Base-by-base conservation (phyloP, 2,113 vertebrate species). In the Rafetus swinhoei region DNA sequence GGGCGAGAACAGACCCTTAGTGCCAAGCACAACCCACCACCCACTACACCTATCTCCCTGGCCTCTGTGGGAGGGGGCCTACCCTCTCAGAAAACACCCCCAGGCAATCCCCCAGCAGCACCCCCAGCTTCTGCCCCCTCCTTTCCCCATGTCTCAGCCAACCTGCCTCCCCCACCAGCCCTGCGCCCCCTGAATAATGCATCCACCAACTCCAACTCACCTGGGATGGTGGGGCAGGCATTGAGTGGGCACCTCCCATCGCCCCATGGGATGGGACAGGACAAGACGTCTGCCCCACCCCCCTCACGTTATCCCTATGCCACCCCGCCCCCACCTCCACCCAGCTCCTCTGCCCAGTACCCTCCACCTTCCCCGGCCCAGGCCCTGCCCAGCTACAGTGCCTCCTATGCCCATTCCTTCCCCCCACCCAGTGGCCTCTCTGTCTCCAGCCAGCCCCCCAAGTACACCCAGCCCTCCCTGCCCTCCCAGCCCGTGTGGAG, bases 161-260 rank as follows among this genome's bases (percentile, higher is more conserved):
- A 98, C 76, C 98, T 99, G 92, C 99, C 99, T 57, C 99, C 99
- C 22, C 99, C 99, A 1, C 99, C 99, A 3, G 99, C 99, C 76
- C 96, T 99, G 88, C 98, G 99, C 93, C 99, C 99, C 3, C 97
- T 99, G 65, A 99, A 99, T 97, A 98, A 96, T 18, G 89, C 92
- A 18, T 95, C 92, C 2, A 97, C 97, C 1, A 94, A 96, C 86
- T 96, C 97, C 83, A 97, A 96, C 90, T 97, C 97, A 93, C 94
- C 99, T 87, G 97, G 97, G 22, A 92, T 97, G 86, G 99, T 98
- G n/a, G 99, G 99, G 79, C 99, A 99, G 97, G 95, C 97, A 1
- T 88, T 97, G 97, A 93, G 92, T 21, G 95, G 97, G 84, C 98
- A 97, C 84, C 95, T 97, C n/a, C 93, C 97, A 9, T 97, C 97